Evolutionary conservation across 2,888 invertebrate genomes (phyloP).

Genomic region (Diploptera punctata): DNA sequence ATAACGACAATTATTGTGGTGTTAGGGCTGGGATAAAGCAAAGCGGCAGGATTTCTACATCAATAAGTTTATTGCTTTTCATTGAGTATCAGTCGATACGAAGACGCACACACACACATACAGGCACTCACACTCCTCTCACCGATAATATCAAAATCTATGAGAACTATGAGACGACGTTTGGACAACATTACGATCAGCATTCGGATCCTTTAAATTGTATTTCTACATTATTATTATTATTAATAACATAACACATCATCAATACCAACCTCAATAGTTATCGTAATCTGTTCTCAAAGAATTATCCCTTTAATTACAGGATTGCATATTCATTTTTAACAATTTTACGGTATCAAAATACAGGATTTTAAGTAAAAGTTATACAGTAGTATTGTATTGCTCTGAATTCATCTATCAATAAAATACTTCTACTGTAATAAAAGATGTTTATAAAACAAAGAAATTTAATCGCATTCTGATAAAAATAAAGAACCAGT

Average conservation of each 20-base stretch:
- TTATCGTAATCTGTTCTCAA: conserved; percentile 37
- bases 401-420: conserved; percentile 42
- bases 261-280: conserved; percentile 42
- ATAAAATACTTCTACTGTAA: conserved; percentile 41
- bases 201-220: conserved; percentile 39
- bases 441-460: conserved; percentile 34
- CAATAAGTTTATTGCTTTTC: conserved; percentile 44
- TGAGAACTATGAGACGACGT: conserved; percentile 31
- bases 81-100: conserved; percentile 42
- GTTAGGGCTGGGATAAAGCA: neutral
- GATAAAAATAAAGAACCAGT: conserved; percentile 5
- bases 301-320: conserved; percentile 39
- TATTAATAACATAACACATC: conserved; percentile 39
- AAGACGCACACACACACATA: conserved; percentile 35
- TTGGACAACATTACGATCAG: conserved; percentile 35
- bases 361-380: conserved; percentile 46
- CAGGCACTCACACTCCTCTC: conserved; percentile 10
- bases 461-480: conserved; percentile 25
- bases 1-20: conserved; percentile 2
- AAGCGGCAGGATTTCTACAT: conserved; percentile 18
- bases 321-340: conserved; percentile 39
- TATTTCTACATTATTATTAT: conserved; percentile 38
- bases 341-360: conserved; percentile 45
- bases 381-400: conserved; percentile 40
- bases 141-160: conserved; percentile 34